Evolutionary conservation across 2,888 invertebrate genomes (phyloP).

Genomic region (Chrysotoxum bicinctum): DNA sequence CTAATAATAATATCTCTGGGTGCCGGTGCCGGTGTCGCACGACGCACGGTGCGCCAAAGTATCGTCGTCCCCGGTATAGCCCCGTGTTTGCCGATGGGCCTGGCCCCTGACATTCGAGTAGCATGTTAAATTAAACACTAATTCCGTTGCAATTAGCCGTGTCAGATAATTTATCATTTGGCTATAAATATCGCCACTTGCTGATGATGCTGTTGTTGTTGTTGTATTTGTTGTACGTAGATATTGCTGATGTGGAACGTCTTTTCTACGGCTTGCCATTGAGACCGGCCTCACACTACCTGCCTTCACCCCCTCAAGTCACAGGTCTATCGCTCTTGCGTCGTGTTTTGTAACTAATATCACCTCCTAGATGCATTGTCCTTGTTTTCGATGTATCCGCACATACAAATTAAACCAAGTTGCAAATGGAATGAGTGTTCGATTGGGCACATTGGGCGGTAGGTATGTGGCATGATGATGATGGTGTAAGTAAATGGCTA

Average conservation of each 20-base stretch:
- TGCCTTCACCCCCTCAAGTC: slow-evolving; percentile 25
- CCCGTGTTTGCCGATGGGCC: slow-evolving; percentile 34
- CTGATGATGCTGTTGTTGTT: slow-evolving; percentile 55
- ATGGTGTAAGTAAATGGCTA: slow-evolving; percentile 40
- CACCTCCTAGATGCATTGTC: slow-evolving; percentile 68
- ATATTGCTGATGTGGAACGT: slow-evolving; percentile 39
- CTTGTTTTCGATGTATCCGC: slow-evolving; percentile 66
- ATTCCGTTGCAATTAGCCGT: slow-evolving; percentile 76
- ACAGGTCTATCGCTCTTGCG: slow-evolving; percentile 19
- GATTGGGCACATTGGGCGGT: slow-evolving; percentile 56
- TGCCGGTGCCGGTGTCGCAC: not conserved
- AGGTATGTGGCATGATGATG: slow-evolving; percentile 29
- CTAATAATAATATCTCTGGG: slow-evolving; percentile 72
- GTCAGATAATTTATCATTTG: slow-evolving; percentile 76
- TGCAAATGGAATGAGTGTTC: slow-evolving; percentile 61
- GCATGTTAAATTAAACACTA: slow-evolving; percentile 76
- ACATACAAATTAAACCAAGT: slow-evolving; percentile 67
- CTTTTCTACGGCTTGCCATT: slow-evolving; percentile 51
- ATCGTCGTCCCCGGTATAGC: not conserved
- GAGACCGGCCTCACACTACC: slow-evolving; percentile 23
- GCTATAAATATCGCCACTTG: slow-evolving; percentile 75
- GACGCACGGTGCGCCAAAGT: slow-evolving; percentile 38
- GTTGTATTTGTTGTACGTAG: not conserved
- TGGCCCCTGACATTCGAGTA: slow-evolving; percentile 68
- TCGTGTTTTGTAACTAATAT: slow-evolving; percentile 58